Conservation (phyloP, 2,113 vertebrate species). For the Loxodonta africana region DNA sequence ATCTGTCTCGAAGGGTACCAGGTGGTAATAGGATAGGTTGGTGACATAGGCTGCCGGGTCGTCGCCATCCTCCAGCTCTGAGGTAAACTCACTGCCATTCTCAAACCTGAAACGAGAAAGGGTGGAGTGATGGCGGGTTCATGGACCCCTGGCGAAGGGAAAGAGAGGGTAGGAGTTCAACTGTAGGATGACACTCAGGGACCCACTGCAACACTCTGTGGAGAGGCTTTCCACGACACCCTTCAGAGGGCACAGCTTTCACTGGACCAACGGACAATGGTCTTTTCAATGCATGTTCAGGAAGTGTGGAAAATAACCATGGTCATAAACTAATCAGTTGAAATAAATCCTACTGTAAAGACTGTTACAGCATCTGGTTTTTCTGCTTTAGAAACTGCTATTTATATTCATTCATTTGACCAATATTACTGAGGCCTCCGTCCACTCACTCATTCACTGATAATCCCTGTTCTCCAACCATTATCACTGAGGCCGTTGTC, state of each 20-base stretch:
- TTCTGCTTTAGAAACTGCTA: background rate
- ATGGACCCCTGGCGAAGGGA: background rate
- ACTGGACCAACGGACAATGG: rapidly evolving
- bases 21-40: conserved; percentile 98
- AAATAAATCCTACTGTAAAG: rapidly evolving
- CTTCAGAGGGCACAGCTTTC: rapidly evolving
- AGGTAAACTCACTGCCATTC: conserved; percentile 91
- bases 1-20: conserved; percentile 98
- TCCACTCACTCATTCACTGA: background rate
- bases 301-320: background rate
- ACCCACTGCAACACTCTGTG: background rate
- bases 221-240: background rate
- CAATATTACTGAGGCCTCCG: rapidly evolving
- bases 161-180: background rate
- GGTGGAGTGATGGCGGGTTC: conserved; percentile 37
- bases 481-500: rapidly evolving
- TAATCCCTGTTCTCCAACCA: too few species aligned
- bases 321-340: background rate
- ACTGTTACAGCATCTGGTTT: rapidly evolving
- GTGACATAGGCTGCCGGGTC: conserved; percentile 96
- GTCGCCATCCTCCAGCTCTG: conserved; percentile 91
- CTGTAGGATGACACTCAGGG: background rate
- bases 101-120: conserved; percentile 91
- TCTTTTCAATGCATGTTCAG: background rate
- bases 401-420: too few species aligned